Evolutionary conservation across 2,797 vertebrate genomes (phyloP).

Genomic region (Helarctos malayanus): DNA sequence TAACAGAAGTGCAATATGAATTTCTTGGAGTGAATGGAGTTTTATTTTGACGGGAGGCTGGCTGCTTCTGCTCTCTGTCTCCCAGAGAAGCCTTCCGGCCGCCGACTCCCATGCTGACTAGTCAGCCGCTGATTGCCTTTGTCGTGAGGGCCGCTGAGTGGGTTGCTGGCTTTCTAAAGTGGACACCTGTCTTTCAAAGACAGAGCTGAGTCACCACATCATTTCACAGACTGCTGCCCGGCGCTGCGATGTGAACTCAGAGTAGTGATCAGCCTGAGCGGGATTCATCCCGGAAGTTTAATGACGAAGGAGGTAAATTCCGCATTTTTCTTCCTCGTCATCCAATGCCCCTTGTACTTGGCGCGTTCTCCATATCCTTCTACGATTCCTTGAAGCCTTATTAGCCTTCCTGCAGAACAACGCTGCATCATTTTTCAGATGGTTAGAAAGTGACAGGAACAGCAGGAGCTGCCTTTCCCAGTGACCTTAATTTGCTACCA

Average conservation of each 20-base stretch:
- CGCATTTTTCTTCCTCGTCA: neutral
- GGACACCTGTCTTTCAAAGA: slow-evolving; percentile 8
- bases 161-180: neutral
- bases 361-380: neutral
- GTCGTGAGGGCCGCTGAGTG: neutral
- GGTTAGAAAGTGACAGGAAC: slow-evolving; percentile 59
- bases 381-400: neutral
- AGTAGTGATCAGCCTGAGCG: neutral
- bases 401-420: slow-evolving; percentile 13
- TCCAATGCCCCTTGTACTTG: neutral
- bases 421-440: slow-evolving; percentile 56
- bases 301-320: neutral
- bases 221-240: neutral
- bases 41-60: slow-evolving; percentile 29
- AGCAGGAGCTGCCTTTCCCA: slow-evolving; percentile 51
- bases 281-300: neutral
- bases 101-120: neutral
- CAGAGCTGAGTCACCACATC: neutral
- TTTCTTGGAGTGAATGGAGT: neutral
- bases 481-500: slow-evolving; percentile 65
- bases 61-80: neutral
- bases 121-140: neutral
- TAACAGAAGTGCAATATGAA: neutral
- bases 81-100: neutral
- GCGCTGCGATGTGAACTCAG: neutral